Base-by-base conservation (phyloP, 2,113 vertebrate genomes). In the Microtus ochrogaster region DNA sequence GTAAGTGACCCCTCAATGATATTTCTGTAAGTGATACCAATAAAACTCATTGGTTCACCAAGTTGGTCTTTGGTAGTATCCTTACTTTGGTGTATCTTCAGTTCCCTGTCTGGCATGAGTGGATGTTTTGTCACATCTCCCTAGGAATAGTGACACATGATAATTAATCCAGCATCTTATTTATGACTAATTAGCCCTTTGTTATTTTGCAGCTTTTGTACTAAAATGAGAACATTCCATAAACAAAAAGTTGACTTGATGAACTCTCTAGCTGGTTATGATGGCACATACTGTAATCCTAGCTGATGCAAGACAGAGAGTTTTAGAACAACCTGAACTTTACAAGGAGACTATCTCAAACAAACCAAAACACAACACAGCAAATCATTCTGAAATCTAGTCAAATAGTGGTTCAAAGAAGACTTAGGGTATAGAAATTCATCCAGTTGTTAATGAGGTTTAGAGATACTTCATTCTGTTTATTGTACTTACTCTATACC, bases 171-270 rank as follows among this genome's bases (percentile, higher is more conserved):
- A 73, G n/a, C 19, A 73, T 39, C 22, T 73, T 39, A 39, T 94
- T 97, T 95, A 61, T 94, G 96, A 95, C 49, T 79, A 55, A 95
- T 24, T 78, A 97, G 93, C 55, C 89, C 95, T 98, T 92, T 97
- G 90, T 92, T 94, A 94, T 89, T 96, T 98, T 93, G 76, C 91
- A 96, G 95, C 89, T 86, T 96, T 84, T 93, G 83, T 93, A 86
- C 58, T 91, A 94, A 97, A 97, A 76, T 66, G 66, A 91, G 94
- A 36, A 83, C 58, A 65, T 61, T 74, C 86, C 83, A 22, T 52
- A 73, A 77, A 85, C 63, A 47, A 90, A 55, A 90, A 92, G 39
- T 92, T 73, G 52, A 70, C 74, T 21, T 84, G 94, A 30, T 96
- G 12, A 73, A 97, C 16, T 84, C 68, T n/a, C 65, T 55, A 58